These are phyloP conservation scores for Trypoxylon attenuatum DNA, from an alignment of 2,888 invertebrate species.

Conservation along the genomic window DNA sequence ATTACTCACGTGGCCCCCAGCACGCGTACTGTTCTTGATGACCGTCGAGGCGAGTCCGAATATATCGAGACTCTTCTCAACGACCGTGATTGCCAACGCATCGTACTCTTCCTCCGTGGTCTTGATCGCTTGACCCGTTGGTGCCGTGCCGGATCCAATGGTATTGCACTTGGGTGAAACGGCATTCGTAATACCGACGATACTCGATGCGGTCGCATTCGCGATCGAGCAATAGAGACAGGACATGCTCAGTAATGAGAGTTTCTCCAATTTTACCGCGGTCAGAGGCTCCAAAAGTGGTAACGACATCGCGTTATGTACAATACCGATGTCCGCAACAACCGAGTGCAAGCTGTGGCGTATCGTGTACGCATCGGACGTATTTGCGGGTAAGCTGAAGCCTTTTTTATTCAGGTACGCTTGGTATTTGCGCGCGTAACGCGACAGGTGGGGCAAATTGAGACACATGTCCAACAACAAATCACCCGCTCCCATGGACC, in stretches of 20 bases:
- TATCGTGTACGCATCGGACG: conserved; percentile 84
- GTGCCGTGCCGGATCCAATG: conserved; percentile 53
- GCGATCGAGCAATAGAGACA: conserved; percentile 88
- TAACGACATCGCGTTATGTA: conserved; percentile 87
- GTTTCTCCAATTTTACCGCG: conserved; percentile 86
- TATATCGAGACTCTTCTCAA: conserved; percentile 91
- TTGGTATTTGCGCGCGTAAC: conserved; percentile 79
- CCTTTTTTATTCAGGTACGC: conserved; percentile 81
- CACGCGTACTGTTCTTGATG: conserved; percentile 89
- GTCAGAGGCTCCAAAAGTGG: conserved; percentile 93
- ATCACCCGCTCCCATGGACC: conserved; percentile 88
- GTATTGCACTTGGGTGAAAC: conserved; percentile 78
- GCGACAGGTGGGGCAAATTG: conserved; percentile 82
- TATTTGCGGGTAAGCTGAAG: conserved; percentile 81
- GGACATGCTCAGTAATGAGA: conserved; percentile 88
- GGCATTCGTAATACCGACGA: conserved; percentile 77
- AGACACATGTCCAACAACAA: conserved; percentile 88
- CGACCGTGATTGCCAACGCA: conserved; percentile 86
- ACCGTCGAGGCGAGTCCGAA: conserved; percentile 88
- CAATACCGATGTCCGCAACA: conserved; percentile 89
- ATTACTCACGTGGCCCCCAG: conserved; percentile 86
- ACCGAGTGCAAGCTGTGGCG: conserved; percentile 86
- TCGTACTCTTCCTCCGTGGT: conserved; percentile 86
- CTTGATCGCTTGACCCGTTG: conserved; percentile 62
- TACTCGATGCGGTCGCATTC: conserved; percentile 80